phyloP scores from a whole-genome alignment of 1,140 invertebrate genomes.

The Trichomalopsis sarcophagae region DNA sequence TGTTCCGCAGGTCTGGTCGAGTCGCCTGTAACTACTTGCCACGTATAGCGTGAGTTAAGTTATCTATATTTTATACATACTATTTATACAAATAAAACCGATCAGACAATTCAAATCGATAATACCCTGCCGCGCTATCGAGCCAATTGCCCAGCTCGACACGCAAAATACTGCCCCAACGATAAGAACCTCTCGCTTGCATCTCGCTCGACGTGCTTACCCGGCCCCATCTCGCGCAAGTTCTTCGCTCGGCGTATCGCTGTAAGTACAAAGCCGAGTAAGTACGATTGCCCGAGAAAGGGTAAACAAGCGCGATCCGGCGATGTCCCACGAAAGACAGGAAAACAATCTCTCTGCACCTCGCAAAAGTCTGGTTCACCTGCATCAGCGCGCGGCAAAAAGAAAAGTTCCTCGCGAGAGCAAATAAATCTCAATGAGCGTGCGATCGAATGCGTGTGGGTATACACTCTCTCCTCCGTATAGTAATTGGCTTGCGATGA shows the following conservation, averaged over 20 bases:
- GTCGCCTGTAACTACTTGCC: not conserved
- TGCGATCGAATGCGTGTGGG: not conserved
- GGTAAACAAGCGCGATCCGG: not conserved
- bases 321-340: not conserved
- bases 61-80: too few species aligned
- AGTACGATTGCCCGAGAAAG: not conserved
- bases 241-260: constrained; percentile 24
- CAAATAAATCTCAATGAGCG: not conserved
- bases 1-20: not conserved
- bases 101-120: not conserved
- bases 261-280: constrained; percentile 30
- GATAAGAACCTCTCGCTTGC: not conserved
- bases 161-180: not conserved
- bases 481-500: constrained; percentile 2
- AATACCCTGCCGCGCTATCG: not conserved
- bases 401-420: not conserved
- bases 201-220: not conserved
- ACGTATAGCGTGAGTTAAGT: too few species aligned
- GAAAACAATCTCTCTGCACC: constrained; percentile 16
- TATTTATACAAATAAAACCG: too few species aligned
- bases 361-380: not conserved
- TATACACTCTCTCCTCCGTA: not conserved
- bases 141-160: not conserved
- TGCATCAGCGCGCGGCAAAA: too few species aligned
- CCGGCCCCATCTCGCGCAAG: not conserved